Evolutionary conservation across 2,888 invertebrate genomes (phyloP).

Genomic region (Trichopria drosophilae): DNA sequence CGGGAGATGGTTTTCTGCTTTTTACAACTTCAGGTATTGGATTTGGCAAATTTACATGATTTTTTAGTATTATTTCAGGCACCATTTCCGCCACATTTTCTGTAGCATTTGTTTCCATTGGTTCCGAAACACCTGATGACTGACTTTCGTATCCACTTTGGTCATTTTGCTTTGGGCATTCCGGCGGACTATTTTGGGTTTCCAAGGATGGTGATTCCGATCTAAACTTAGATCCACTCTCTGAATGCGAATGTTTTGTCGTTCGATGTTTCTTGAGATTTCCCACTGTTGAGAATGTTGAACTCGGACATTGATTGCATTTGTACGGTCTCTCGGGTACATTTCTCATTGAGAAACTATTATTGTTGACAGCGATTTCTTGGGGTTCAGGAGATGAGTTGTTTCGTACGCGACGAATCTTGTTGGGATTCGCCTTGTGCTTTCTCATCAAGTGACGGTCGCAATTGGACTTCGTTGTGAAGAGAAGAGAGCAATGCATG

Average conservation of each 20-base stretch:
- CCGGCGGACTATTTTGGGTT: slow-evolving; percentile 40
- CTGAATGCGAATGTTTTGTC: slow-evolving; percentile 65
- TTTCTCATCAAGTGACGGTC: slow-evolving; percentile 91
- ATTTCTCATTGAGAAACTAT: slow-evolving; percentile 64
- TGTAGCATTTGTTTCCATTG: slow-evolving; percentile 44
- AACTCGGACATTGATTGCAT: slow-evolving; percentile 79
- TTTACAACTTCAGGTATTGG: neutral
- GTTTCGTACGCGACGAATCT: slow-evolving; percentile 42
- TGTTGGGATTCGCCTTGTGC: slow-evolving; percentile 67
- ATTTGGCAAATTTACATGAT: neutral
- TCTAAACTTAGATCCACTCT: slow-evolving; percentile 44
- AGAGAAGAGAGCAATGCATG: slow-evolving; percentile 87
- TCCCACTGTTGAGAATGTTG: slow-evolving; percentile 78
- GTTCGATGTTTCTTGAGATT: slow-evolving; percentile 79
- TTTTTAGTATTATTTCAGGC: neutral
- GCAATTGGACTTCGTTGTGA: slow-evolving; percentile 96
- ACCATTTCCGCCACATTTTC: slow-evolving; percentile 52
- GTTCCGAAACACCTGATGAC: slow-evolving; percentile 49
- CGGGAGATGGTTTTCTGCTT: slow-evolving; percentile 46
- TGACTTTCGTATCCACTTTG: slow-evolving; percentile 55
- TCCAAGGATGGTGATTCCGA: slow-evolving; percentile 53
- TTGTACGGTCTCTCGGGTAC: slow-evolving; percentile 79
- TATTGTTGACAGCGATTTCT: slow-evolving; percentile 54
- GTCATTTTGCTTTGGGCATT: slow-evolving; percentile 47
- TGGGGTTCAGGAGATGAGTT: slow-evolving; percentile 60